Percentiles rank a stretch among this genome's conserved stretches.
These are phyloP conservation scores for Agelas oroides DNA, from an alignment of 37 sponge, comb jelly and placozoan species.

Conservation along the genomic window DNA sequence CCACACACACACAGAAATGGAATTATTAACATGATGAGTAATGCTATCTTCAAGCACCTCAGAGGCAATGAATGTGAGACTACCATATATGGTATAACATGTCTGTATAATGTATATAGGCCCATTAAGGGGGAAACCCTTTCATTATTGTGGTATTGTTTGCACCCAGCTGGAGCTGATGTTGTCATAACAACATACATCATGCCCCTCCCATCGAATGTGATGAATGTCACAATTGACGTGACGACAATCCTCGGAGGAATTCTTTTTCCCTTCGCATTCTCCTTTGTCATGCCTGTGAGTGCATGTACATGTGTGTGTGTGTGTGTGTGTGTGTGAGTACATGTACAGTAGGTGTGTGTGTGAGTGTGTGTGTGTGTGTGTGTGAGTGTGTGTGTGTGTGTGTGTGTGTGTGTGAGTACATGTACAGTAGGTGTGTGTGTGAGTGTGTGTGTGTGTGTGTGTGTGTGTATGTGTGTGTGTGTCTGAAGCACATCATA, in stretches of 20 bases:
- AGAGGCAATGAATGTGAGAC: not conserved
- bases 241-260: constrained; percentile 69
- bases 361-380: constrained; percentile 64
- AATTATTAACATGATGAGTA: constrained; percentile 75
- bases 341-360: not conserved
- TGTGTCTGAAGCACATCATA: too few species aligned
- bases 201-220: constrained; percentile 42
- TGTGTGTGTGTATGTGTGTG: constrained; percentile 8
- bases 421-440: too few species aligned
- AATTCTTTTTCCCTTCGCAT: constrained; percentile 71
- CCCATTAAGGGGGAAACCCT: too few species aligned
- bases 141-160: too few species aligned
- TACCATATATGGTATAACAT: too few species aligned
- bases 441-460: constrained; percentile 40
- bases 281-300: constrained; percentile 78
- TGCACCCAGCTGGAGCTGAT: not conserved
- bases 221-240: constrained; percentile 61
- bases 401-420: constrained; percentile 11
- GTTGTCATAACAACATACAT: constrained; percentile 59
- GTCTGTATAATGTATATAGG: too few species aligned
- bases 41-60: constrained; percentile 62
- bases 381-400: not conserved
- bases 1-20: constrained; percentile 32
- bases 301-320: constrained; percentile 21
- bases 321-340: constrained; percentile 4